phyloP scores from a whole-genome alignment of 2,797 vertebrate species.

The Tarsius wallacei region DNA sequence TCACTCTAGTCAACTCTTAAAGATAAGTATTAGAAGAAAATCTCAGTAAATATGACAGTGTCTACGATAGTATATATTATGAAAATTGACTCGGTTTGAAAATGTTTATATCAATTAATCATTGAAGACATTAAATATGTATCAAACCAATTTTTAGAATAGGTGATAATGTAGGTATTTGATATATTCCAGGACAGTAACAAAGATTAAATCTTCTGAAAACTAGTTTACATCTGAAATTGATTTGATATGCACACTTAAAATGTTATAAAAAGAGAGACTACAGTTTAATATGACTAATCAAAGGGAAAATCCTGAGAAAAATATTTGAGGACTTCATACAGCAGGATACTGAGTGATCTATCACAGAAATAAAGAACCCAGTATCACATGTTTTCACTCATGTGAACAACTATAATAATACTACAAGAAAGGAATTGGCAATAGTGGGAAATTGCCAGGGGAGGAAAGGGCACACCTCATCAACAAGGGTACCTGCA shows the following conservation, averaged over 20 bases:
- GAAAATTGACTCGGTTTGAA: neutral
- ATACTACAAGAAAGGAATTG: too few relatives aligned
- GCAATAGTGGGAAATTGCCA: too few relatives aligned
- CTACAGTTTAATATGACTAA: neutral
- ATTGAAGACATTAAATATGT: neutral
- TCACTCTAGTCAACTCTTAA: neutral
- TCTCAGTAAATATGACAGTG: neutral
- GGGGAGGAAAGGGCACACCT: too few relatives aligned
- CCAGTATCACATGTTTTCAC: too few relatives aligned
- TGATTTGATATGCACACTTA: neutral
- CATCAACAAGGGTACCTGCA: too few relatives aligned
- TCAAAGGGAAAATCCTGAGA: neutral
- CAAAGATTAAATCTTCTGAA: neutral
- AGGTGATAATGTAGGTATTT: neutral
- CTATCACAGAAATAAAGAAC: too few relatives aligned
- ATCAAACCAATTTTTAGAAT: neutral
- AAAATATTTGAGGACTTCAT: neutral
- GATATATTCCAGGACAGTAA: neutral
- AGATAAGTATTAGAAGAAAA: neutral
- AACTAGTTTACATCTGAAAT: slow-evolving; percentile 38
- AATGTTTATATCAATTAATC: neutral
- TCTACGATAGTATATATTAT: neutral
- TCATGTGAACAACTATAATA: too few relatives aligned
- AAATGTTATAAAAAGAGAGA: neutral
- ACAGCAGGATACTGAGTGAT: neutral